Evolutionary conservation across 2,113 vertebrate species (phyloP).

Genomic region (Monopterus albus): DNA sequence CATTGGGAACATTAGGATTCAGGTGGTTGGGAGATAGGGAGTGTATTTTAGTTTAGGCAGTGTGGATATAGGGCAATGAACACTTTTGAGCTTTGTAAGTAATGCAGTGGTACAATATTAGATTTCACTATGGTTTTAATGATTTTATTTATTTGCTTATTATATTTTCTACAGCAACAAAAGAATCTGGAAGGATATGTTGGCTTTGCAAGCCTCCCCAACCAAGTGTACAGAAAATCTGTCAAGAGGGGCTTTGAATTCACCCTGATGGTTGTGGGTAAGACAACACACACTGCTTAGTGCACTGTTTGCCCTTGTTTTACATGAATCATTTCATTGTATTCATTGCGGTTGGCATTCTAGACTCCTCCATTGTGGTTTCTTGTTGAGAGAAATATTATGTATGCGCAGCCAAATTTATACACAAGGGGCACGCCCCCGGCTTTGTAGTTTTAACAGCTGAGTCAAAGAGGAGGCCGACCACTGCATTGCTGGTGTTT

Average conservation of each 20-base stretch:
- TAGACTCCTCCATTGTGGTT: conserved; percentile 41
- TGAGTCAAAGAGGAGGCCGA: conserved; percentile 23
- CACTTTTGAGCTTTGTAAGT: too few species aligned
- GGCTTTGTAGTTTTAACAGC: conserved; percentile 25
- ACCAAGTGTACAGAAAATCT: conserved; percentile 99
- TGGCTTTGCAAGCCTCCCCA: conserved; percentile 98
- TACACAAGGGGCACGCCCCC: conserved; percentile 20
- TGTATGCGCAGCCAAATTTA: conserved; percentile 19
- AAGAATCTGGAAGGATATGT: conserved; percentile 99
- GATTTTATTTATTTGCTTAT: not conserved
- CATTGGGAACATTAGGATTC: too few species aligned
- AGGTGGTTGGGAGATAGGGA: too few species aligned
- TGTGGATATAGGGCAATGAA: too few species aligned
- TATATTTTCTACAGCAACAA: conserved; percentile 92
- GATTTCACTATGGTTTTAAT: conserved; percentile 12
- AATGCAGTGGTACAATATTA: not conserved
- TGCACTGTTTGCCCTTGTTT: conserved; percentile 47
- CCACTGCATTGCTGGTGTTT: not conserved
- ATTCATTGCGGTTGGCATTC: conserved; percentile 48
- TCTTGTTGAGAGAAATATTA: conserved; percentile 27
- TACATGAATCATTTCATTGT: conserved; percentile 64
- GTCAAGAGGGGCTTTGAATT: conserved; percentile 99
- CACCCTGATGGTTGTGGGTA: conserved; percentile 99
- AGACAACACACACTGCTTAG: conserved; percentile 72
- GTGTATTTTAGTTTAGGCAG: too few species aligned